Conservation (phyloP, 2,113 vertebrate species). For the Budorcas taxicolor region DNA sequence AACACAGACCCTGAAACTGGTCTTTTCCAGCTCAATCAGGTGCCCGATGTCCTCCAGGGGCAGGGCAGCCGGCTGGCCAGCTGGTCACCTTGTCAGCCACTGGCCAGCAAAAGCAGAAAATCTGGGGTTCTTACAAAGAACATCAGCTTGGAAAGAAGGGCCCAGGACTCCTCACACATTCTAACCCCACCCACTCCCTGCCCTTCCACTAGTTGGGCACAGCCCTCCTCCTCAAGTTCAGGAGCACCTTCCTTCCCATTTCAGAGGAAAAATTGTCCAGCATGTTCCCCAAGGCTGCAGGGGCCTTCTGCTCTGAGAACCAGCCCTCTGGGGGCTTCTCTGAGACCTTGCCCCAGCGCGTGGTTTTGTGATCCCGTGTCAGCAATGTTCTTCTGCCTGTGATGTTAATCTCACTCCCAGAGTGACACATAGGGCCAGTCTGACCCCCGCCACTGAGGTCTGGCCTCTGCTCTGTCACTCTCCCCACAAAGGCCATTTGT, state of each 20-base stretch:
- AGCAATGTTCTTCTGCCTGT: not conserved
- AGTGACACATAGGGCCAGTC: not conserved
- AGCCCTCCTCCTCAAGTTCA: not conserved
- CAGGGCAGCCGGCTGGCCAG: not conserved
- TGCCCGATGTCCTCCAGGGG: not conserved
- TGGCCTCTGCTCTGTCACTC: not conserved
- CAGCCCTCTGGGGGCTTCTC: not conserved
- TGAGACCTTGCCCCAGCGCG: not conserved
- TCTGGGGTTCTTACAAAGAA: not conserved
- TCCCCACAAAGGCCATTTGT: not conserved
- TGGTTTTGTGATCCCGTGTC: no score
- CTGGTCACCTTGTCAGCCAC: not conserved
- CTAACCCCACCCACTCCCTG: not conserved
- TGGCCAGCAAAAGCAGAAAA: not conserved
- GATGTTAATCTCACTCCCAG: not conserved
- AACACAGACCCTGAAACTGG: not conserved
- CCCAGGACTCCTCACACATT: not conserved
- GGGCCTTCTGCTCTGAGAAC: not conserved
- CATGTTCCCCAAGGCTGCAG: not conserved
- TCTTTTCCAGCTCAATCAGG: no score
- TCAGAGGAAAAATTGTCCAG: not conserved
- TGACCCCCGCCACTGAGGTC: accelerated
- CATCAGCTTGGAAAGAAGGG: not conserved
- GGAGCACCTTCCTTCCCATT: not conserved
- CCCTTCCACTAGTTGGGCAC: not conserved